phyloP scores from a whole-genome alignment of 2,888 invertebrate genomes.

The Rhingia rostrata region DNA sequence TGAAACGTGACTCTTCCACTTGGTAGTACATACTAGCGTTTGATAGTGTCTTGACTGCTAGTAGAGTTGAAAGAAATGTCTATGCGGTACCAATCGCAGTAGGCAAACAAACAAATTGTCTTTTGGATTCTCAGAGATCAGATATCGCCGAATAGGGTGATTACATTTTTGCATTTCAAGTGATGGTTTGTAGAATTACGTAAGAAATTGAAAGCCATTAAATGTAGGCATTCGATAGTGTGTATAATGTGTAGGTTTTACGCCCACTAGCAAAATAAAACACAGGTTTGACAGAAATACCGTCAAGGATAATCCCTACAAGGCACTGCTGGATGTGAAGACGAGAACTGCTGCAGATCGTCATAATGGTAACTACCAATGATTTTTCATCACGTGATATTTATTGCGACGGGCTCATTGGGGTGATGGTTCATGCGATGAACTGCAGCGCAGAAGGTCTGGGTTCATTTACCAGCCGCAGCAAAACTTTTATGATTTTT shows the following conservation, averaged over 20 bases:
- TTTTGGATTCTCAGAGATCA: conserved; percentile 17
- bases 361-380: no score
- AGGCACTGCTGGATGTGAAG: no score
- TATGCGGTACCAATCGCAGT: conserved; percentile 3
- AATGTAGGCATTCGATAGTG: no score
- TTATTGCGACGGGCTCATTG: not conserved
- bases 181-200: not conserved
- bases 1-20: conserved; percentile 66
- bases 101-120: conserved; percentile 4
- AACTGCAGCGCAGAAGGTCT: not conserved
- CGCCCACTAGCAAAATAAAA: no score
- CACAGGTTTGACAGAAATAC: no score
- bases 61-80: conserved; percentile 46
- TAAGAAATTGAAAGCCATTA: not conserved
- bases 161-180: not conserved
- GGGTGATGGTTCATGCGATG: not conserved
- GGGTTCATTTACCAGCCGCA: not conserved
- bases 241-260: no score
- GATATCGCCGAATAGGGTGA: conserved; percentile 3
- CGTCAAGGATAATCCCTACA: no score
- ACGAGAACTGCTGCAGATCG: no score
- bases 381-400: no score
- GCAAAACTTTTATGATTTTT: no score
- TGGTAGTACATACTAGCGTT: not conserved
- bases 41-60: conserved; percentile 16